Evolutionary conservation across 2,113 vertebrate genomes (phyloP), one percentile per base, ranked within the genome.

Genomic region (Propithecus coquereli): DNA sequence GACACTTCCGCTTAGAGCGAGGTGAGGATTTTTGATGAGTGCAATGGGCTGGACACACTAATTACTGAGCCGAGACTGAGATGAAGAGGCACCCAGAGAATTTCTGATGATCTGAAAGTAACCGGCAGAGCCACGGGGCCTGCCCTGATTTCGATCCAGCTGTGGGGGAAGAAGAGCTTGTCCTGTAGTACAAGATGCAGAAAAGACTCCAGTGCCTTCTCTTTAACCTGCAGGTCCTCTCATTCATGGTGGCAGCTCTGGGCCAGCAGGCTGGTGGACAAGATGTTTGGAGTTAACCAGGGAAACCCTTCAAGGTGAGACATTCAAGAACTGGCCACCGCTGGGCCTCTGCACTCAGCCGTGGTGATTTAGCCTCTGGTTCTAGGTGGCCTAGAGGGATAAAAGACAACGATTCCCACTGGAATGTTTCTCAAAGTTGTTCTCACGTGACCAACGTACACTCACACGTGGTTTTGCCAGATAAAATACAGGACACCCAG

Each of bases 1-100:
- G 50, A 54, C 54, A 50, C 37, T 43, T 54, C 20, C 5, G 20
- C 13, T 25, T 8, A 0, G n/a, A 50, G 40, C 27, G 2, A 45
- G 50, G 34, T 20, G 37, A 45, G 37, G 57, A 8, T 1, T 47
- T n/a, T 43, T 65, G 6, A 9, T 10, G 47, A 57, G 45, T 12
- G 10, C 2, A 0, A 0, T 17, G n/a, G 47, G 23, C 52, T 43
- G 37, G n/a, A 57, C 23, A 0, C 0, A 2, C 17, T 54, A 71
- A 25, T 37, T 61, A 27, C 59, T 61, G n/a, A 83, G 18, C 32
- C 0, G 2, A 73, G 22, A 61, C 9, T 34, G 5, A 0, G 3
- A 13, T 25, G 8, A 37, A 45, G 3, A 59, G 22, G 6, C 8
- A 5, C 47, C 32, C 14, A 23, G 66, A 59, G 6, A 7, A 65